Evolutionary conservation across 2,888 invertebrate species (phyloP), one percentile per base, ranked within the genome.

Genomic region (Dasysyrphus albostriatus): DNA sequence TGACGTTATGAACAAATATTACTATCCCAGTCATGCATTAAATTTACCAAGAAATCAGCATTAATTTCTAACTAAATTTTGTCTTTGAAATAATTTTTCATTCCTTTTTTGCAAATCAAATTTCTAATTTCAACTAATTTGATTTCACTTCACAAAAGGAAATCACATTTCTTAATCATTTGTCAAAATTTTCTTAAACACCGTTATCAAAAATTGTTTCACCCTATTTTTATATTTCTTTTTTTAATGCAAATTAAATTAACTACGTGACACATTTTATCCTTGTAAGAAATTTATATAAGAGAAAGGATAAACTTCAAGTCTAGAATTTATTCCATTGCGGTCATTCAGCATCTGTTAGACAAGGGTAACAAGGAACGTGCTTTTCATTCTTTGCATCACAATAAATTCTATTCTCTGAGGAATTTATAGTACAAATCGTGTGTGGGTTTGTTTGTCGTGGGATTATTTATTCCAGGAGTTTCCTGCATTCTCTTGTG

Each of bases 351-450:
- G 47, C 34, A 49, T 34, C 67, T 49, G 32, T 67, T 44, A 34
- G 44, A 67, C 67, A 67, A 67, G 67, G 49, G 34, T 67, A 67
- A 67, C 34, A 67, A 67, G 19, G 34, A 49, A 67, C 67, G 65
- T 65, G 65, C 65, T 65, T 42, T 39, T 32, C n/a, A 32, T 47
- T 29, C 16, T 47, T 67, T 4, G n/a, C 34, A 34, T 47, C 37
- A 5, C 34, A 54, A 74, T 69, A 75, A 61, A 75, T 75, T 69
- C 44, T 61, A 16, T 56, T 59, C 37, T 16, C 61, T 19, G 32
- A 75, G 54, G 51, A 67, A 67, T 67, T 67, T 67, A 29, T 65
- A 44, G 63, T 8, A 47, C 63, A 47, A 65, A 65, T 44, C 47
- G 63, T 65, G 63, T 65, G 32, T 44, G 44, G 42, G 29, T 32